phyloP scores from a whole-genome alignment of 2,797 vertebrate species.

The Eremophila alpestris region DNA sequence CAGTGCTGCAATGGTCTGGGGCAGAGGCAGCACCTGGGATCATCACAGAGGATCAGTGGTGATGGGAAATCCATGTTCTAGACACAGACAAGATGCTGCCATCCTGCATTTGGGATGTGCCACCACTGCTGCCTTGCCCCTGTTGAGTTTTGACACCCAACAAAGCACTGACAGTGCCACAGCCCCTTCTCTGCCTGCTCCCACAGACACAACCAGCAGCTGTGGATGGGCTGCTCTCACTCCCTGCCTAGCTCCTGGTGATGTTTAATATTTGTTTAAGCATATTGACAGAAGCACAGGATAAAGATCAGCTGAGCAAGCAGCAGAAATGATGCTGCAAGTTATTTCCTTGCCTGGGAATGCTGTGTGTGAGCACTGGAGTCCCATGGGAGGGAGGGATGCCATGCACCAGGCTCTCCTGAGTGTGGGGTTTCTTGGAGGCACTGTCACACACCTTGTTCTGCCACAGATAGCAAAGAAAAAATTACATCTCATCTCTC shows the following conservation, averaged over 20 bases:
- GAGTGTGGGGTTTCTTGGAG: not conserved
- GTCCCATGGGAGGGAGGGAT: not conserved
- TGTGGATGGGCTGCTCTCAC: not conserved
- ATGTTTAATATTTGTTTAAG: not conserved
- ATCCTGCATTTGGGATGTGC: not conserved
- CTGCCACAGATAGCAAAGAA: not conserved
- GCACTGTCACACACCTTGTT: not conserved
- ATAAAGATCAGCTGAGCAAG: not conserved
- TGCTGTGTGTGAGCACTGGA: accelerated
- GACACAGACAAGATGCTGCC: not conserved
- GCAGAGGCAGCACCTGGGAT: not conserved
- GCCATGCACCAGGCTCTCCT: not conserved
- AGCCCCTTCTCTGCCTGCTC: not conserved
- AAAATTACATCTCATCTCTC: not conserved
- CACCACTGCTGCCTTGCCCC: not conserved
- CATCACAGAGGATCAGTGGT: not conserved
- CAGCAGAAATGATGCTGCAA: not conserved
- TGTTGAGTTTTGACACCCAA: accelerated
- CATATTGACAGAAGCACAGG: not conserved
- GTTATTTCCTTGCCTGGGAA: not conserved
- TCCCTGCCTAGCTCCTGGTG: not conserved
- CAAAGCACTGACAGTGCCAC: accelerated
- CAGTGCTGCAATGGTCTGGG: accelerated
- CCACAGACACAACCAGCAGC: not conserved
- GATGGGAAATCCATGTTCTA: accelerated